A percentile compares a stretch with the other conserved stretches of the same genome.
These are phyloP conservation scores for Alosa sapidissima DNA, from an alignment of 2,797 vertebrate species.

Conservation along the genomic window DNA sequence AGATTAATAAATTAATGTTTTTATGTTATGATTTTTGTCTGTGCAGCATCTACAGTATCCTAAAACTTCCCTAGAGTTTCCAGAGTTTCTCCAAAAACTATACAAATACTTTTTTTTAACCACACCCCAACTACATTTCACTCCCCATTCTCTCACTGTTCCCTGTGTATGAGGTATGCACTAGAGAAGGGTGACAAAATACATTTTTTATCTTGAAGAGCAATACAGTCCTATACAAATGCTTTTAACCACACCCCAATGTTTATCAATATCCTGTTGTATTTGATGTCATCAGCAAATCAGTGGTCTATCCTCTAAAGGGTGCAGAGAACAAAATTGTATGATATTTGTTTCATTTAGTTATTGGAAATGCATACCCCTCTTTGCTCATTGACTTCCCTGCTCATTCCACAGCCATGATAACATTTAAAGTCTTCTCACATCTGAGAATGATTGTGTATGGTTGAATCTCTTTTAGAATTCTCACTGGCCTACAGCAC, in stretches of 20 bases:
- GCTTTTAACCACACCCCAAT: neutral
- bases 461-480: neutral
- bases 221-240: neutral
- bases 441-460: neutral
- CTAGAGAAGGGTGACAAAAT: too few relatives aligned
- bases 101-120: neutral
- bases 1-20: neutral
- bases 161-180: too few relatives aligned
- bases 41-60: neutral
- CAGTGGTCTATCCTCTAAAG: neutral
- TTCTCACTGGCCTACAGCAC: slow-evolving; percentile 70
- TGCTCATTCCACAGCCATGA: neutral
- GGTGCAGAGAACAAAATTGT: neutral
- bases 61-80: neutral
- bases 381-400: neutral
- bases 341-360: neutral
- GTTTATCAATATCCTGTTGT: neutral
- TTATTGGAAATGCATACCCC: neutral
- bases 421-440: neutral
- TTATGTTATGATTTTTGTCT: neutral
- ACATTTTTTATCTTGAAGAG: too few relatives aligned
- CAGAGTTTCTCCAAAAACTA: neutral
- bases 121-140: neutral
- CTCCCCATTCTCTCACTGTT: too few relatives aligned
- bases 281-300: neutral